Conservation (phyloP, 2,797 vertebrate genomes). For the Clangula hyemalis region DNA sequence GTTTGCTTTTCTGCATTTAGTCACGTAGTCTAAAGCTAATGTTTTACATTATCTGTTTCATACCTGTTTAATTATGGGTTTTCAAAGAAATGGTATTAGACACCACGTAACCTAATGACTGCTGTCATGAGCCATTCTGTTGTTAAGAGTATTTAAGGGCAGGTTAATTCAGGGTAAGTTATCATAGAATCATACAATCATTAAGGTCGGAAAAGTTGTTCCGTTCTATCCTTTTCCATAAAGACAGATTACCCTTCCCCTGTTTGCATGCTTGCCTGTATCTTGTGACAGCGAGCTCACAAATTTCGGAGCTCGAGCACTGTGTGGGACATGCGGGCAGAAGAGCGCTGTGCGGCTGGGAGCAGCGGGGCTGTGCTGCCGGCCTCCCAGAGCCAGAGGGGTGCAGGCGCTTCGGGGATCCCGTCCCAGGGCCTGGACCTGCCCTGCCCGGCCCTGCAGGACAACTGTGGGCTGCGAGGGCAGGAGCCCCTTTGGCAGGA, state of each 20-base stretch:
- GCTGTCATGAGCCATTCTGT: neutral
- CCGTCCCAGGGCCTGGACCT: neutral
- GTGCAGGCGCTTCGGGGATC: neutral
- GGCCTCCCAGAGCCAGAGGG: accelerated
- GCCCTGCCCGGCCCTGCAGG: neutral
- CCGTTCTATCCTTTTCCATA: neutral
- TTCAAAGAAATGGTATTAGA: neutral
- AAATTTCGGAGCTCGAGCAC: neutral
- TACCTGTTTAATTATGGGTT: constrained; percentile 32
- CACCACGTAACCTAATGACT: neutral
- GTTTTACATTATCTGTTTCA: constrained; percentile 8
- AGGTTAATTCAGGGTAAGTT: neutral
- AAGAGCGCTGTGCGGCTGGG: neutral
- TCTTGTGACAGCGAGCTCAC: neutral
- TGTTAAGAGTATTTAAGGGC: neutral
- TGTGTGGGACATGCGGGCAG: neutral
- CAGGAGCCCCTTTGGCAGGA: neutral
- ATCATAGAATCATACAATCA: too few species aligned
- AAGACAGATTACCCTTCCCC: neutral
- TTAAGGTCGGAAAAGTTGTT: neutral
- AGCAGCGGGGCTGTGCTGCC: neutral
- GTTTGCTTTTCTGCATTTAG: neutral
- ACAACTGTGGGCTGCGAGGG: neutral
- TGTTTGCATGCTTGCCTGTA: neutral
- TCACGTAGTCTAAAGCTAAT: neutral